phyloP scores from a whole-genome alignment of 2,113 vertebrate species.

The Amblyornis subalaris region DNA sequence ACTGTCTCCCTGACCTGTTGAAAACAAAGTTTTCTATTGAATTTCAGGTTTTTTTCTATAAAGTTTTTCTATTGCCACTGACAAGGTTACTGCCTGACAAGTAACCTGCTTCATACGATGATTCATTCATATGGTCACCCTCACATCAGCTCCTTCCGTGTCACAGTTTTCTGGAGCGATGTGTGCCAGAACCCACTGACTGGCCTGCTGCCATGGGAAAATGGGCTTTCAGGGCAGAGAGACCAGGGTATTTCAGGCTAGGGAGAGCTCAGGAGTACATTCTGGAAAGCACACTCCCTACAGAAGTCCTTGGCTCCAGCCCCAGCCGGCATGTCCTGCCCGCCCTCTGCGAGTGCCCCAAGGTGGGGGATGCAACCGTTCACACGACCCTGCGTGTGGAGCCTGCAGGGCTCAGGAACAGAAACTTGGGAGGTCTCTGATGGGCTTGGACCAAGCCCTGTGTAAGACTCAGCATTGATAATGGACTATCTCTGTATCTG shows the following conservation, averaged over 20 bases:
- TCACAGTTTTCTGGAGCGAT: accelerated
- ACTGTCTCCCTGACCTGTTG: not conserved
- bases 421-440: constrained; percentile 55
- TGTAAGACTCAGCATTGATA: not conserved
- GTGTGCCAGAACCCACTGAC: not conserved
- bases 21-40: not conserved
- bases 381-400: not conserved
- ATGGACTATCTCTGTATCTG: not conserved
- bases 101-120: not conserved
- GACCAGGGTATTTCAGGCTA: not conserved
- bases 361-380: not conserved
- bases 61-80: not conserved
- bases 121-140: accelerated
- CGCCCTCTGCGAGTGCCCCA: not conserved
- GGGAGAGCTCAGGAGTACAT: not conserved
- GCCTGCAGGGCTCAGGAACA: not conserved
- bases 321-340: not conserved
- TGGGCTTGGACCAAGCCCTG: constrained; percentile 5
- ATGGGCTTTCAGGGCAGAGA: not conserved
- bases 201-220: not conserved
- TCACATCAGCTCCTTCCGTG: not conserved
- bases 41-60: not conserved
- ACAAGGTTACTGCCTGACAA: not conserved
- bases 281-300: not conserved
- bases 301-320: not conserved